Evolutionary conservation across 1,140 invertebrate species (phyloP).

Genomic region (Drosophila guanche): DNA sequence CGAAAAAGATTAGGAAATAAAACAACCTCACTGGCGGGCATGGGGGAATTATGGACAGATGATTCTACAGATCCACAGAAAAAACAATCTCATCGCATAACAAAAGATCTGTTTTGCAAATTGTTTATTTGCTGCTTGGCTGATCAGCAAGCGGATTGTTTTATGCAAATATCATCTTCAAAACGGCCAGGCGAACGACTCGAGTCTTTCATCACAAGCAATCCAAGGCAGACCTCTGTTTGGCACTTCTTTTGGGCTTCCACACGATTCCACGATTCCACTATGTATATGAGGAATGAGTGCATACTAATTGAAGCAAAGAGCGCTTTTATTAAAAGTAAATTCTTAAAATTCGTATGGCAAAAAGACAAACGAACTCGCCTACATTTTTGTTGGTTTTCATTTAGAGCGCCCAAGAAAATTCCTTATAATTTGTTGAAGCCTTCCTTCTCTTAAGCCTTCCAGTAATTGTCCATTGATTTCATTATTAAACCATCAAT

Average conservation of each 20-base stretch:
- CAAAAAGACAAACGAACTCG: no score
- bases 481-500: slow-evolving; percentile 2
- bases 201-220: slow-evolving; percentile 28
- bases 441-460: no score
- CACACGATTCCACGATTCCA: no score
- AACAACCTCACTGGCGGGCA: slow-evolving; percentile 1
- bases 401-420: no score
- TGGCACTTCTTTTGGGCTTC: no score
- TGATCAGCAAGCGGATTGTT: slow-evolving; percentile 49
- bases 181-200: slow-evolving; percentile 10
- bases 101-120: slow-evolving; percentile 53
- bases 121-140: slow-evolving; percentile 53
- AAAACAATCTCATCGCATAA: slow-evolving; percentile 27
- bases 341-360: no score
- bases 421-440: no score
- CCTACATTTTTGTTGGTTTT: no score
- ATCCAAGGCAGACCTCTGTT: no score
- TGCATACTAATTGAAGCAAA: no score
- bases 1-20: not conserved
- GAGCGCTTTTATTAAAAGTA: no score
- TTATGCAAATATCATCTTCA: slow-evolving; percentile 40
- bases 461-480: not conserved
- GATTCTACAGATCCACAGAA: slow-evolving; percentile 13
- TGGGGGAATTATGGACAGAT: slow-evolving; percentile 4
- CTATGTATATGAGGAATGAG: no score